Percentiles rank a stretch among this genome's conserved stretches.
Evolutionary conservation across 2,113 vertebrate genomes (phyloP).

Genomic region (Pseudonaja textilis): DNA sequence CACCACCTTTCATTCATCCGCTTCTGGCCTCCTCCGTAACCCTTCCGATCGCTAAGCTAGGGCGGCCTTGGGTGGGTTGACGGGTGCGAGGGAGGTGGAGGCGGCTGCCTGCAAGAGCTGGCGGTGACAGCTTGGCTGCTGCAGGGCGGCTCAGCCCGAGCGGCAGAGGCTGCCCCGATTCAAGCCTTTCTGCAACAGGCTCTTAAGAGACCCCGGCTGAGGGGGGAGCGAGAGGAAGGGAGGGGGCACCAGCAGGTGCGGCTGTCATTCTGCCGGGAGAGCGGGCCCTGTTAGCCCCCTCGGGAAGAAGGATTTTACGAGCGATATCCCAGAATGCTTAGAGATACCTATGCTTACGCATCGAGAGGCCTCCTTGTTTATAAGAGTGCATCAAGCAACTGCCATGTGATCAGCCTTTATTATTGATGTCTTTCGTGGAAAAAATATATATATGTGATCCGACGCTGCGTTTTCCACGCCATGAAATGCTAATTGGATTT

Average conservation of each 20-base stretch:
- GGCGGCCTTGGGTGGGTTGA: not conserved
- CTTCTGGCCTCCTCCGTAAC: not conserved
- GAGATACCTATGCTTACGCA: conserved; percentile 51
- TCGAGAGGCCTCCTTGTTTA: conserved; percentile 16
- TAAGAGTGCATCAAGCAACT: conserved; percentile 10
- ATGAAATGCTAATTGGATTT: not conserved
- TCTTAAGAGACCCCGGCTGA: not conserved
- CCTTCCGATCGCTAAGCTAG: not conserved
- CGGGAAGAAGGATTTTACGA: not conserved
- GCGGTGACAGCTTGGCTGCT: not conserved
- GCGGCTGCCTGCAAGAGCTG: not conserved
- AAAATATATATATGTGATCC: not conserved
- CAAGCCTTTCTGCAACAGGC: conserved; percentile 11
- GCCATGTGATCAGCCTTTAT: not conserved
- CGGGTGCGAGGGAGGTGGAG: not conserved
- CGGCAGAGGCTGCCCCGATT: not conserved
- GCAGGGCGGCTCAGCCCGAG: not conserved
- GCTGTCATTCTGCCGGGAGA: not conserved
- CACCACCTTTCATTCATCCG: not conserved
- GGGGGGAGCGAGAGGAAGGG: not conserved
- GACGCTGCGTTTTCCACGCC: not conserved
- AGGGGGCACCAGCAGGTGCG: not conserved
- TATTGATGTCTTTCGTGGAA: not conserved
- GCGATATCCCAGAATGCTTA: conserved; percentile 53
- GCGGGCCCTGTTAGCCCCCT: not conserved